phyloP scores from a whole-genome alignment of 2,888 invertebrate species.

The Mallateleia sp. region DNA sequence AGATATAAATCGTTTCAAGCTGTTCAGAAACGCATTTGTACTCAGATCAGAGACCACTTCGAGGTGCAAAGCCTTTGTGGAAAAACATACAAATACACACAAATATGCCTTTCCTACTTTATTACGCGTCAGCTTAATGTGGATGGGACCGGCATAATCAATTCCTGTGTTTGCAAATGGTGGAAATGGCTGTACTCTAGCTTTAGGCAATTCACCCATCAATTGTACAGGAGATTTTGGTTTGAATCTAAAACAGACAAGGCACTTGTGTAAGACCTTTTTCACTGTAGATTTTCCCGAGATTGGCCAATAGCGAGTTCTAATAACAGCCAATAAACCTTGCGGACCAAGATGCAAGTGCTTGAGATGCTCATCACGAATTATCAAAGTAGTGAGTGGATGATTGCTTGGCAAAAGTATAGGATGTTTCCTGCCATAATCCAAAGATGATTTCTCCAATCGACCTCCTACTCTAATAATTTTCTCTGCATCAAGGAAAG shows the following conservation, averaged over 20 bases:
- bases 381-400: conserved; percentile 17
- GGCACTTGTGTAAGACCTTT: conserved; percentile 14
- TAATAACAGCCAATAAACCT: neutral
- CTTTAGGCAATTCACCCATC: conserved; percentile 38
- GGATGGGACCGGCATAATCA: no score
- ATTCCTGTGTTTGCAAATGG: no score
- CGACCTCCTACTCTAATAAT: conserved; percentile 6
- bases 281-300: conserved; percentile 1
- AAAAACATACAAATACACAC: no score
- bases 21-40: conserved; percentile 6
- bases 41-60: conserved; percentile 21
- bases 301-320: conserved; percentile 33
- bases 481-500: neutral
- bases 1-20: conserved; percentile 10
- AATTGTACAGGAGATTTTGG: conserved; percentile 1
- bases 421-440: conserved; percentile 14
- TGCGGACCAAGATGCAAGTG: conserved; percentile 28
- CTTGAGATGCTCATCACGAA: conserved; percentile 16
- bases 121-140: no score
- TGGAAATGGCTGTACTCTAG: neutral
- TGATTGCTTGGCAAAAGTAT: conserved; percentile 9
- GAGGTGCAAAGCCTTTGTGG: conserved; percentile 22
- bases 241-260: conserved; percentile 17
- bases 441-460: neutral
- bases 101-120: no score